Base-by-base conservation (phyloP, 2,888 invertebrate genomes). In the Oscheius sp. region DNA sequence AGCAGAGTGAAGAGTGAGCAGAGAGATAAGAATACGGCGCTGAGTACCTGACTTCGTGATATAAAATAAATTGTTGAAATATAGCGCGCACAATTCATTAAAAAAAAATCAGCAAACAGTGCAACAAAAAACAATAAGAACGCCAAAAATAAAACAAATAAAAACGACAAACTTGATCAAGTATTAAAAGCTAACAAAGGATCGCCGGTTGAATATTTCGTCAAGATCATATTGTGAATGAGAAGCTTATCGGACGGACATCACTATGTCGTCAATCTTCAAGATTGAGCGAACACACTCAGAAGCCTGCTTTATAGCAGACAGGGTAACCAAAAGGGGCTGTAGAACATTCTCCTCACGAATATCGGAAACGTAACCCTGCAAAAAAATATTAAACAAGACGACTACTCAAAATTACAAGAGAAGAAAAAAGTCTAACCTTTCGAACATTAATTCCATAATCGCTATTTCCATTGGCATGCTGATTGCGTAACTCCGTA, bases 221-320 rank as follows among this genome's bases (percentile, higher is more conserved):
- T 14, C 17, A 54, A 20, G 17, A 20, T 20, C 20, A 4, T 41
- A n/a, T 5, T 44, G 20, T 17, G 8, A 14, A 17, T 9, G 36
- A 24, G 1, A 44, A 1, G 50, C 22, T 54, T 54, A 54, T 54
- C 54, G 54, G 0, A 54, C 54, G n/a, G 54, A 32, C 54, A 54
- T 54, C 20, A 54, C 94, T 88, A 98, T 96, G 88, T 98, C 98
- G 88, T 98, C 98, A 85, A 98, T 98, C 90, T 99, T 98, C 86
- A 99, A 90, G 88, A 98, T 96, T 82, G 94, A 94, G 83, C 96
- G 91, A 73, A 97, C 94, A 59, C 96, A 96, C 89, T 98, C 98
- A 0, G 97, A 92, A 73, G 98, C 92, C 82, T 98, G 91, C 65
- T 92, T 93, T 79, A 98, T 91, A 56, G 95, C 94, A 80, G 94